Conservation (phyloP, 2,888 invertebrate genomes). For the Hipparchia sbordonii region DNA sequence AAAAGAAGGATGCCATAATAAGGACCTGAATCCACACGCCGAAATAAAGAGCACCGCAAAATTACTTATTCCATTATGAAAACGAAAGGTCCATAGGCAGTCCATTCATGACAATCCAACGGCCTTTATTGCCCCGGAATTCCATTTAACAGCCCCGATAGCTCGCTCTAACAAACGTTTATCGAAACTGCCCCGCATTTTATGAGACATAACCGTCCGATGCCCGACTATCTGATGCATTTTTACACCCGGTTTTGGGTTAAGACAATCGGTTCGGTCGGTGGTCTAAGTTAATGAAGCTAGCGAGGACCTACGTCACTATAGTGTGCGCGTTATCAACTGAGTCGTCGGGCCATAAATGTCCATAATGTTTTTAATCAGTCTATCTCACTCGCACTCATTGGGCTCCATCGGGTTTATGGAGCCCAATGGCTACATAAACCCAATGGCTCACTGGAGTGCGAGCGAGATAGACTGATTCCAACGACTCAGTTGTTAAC, state of each 20-base stretch:
- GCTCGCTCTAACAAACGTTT: slow-evolving; percentile 55
- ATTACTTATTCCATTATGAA: slow-evolving; percentile 41
- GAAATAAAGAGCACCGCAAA: slow-evolving; percentile 22
- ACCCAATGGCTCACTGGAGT: no score
- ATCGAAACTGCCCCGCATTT: slow-evolving; percentile 67
- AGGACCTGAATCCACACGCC: neutral
- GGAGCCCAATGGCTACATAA: no score
- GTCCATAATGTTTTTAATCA: no score
- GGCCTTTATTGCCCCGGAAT: slow-evolving; percentile 45
- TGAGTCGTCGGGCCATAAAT: no score
- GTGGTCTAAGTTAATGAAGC: slow-evolving; percentile 45
- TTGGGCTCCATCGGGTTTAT: no score
- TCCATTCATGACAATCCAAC: slow-evolving; percentile 41
- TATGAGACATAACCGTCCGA: slow-evolving; percentile 76
- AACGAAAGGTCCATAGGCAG: slow-evolving; percentile 38
- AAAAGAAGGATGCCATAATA: neutral
- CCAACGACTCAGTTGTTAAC: no score
- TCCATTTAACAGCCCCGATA: slow-evolving; percentile 50
- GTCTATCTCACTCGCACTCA: no score
- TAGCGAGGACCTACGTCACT: slow-evolving; percentile 29
- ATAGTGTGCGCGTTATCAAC: no score
- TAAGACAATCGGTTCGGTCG: slow-evolving; percentile 66
- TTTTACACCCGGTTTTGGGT: slow-evolving; percentile 76
- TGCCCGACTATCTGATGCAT: slow-evolving; percentile 68
- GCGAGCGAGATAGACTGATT: no score